Evolutionary conservation across 1,140 invertebrate species (phyloP), one percentile per base, ranked within the genome.

Genomic region (Tetramorium parvispinum): DNA sequence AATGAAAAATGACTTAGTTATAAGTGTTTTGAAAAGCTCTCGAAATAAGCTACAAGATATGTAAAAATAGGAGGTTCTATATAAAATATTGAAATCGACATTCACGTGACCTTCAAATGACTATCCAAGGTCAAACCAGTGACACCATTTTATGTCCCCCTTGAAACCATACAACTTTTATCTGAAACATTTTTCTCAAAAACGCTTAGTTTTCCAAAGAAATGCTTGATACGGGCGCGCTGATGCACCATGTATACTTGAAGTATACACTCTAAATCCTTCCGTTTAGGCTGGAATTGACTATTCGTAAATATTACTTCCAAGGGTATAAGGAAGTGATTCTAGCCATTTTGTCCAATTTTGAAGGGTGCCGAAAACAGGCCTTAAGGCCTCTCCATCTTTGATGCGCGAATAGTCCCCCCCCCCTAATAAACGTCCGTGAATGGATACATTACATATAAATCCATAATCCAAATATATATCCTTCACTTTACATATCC

Each of bases 261-360:
- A 53, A 53, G 18, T 53, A 53, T 53, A 53, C 51, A 53, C 32
- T 65, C 61, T 16, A 65, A 65, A 65, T 65, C 37, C 32, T 65
- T 37, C 32, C 61, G 18, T 37, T 65, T 37, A 8, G 27, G 7
- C 6, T 65, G 61, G 32, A 65, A 65, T 65, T 27, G 61, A 37
- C 13, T 63, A n/a, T n/a, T n/a, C n/a, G n/a, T n/a, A 63, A 16
- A 63, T 63, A 61, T 63, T 63, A 63, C 27, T 63, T 63, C 13
- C 61, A 63, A 63, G 61, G 6, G 5, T 63, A 24, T 63, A 63
- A 63, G 27, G 27, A 63, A 63, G 61, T 63, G 61, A 63, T 63
- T 63, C 16, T 27, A 63, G 24, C 27, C 61, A 63, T 63, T 63
- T 37, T 37, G 61, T 37, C 61, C 27, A 32, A 63, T 49, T 49